Conservation (phyloP, 35 echinoderm and acorn worm species). For the Hemicentrotus pulcherrimus region DNA sequence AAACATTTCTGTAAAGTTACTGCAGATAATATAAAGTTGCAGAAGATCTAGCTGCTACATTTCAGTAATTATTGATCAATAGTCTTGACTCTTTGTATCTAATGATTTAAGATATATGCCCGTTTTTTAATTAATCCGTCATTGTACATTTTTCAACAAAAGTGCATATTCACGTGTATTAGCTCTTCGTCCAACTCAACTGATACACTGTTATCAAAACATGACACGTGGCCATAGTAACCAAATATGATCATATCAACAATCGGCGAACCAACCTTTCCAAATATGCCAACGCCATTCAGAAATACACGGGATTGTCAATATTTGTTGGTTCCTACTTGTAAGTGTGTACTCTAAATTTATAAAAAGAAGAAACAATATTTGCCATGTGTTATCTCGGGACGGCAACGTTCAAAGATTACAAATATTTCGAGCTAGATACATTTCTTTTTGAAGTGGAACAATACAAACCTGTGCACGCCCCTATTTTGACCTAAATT, state of each 20-base stretch:
- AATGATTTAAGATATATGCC: too few relatives aligned
- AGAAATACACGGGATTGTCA: slow-evolving; percentile 22
- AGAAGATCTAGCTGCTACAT: too few relatives aligned
- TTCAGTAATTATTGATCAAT: too few relatives aligned
- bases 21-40: too few relatives aligned
- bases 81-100: too few relatives aligned
- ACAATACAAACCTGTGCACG: not conserved
- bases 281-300: not conserved
- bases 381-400: not conserved
- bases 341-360: slow-evolving; percentile 7
- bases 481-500: not conserved
- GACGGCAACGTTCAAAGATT: not conserved
- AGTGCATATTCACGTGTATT: not conserved
- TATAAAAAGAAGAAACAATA: slow-evolving; percentile 33
- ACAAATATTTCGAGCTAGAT: not conserved
- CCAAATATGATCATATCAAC: not conserved
- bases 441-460: not conserved
- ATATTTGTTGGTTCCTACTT: slow-evolving; percentile 25
- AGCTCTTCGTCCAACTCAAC: not conserved
- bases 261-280: not conserved
- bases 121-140: too few relatives aligned
- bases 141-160: not conserved
- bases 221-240: not conserved
- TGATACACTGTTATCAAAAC: not conserved
- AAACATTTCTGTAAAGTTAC: too few relatives aligned